These are phyloP conservation scores for Drosophila pegasa DNA, from an alignment of 2,888 invertebrate genomes.

Conservation along the genomic window DNA sequence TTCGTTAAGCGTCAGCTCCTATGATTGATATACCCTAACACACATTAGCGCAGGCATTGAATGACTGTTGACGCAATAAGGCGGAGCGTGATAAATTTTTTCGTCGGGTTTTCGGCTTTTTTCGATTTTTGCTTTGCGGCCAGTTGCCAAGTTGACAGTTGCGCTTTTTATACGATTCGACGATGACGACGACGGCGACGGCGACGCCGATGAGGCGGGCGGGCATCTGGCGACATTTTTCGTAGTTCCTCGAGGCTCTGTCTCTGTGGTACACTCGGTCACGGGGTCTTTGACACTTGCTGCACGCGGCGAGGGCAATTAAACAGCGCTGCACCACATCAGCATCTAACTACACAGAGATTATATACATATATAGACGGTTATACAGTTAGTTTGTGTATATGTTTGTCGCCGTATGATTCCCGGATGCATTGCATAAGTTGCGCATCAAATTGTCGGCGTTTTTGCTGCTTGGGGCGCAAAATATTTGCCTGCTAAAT, in stretches of 20 bases:
- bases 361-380: background rate
- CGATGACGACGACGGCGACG: background rate
- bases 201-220: conserved; percentile 9
- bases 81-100: conserved; percentile 42
- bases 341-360: background rate
- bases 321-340: conserved; percentile 36
- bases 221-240: conserved; percentile 43
- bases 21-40: conserved; percentile 38
- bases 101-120: conserved; percentile 14
- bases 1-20: background rate
- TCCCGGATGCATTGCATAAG: conserved; percentile 75
- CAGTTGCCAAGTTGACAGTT: conserved; percentile 70
- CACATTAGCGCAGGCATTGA: conserved; percentile 17
- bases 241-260: conserved; percentile 30
- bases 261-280: conserved; percentile 80
- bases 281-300: conserved; percentile 83
- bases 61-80: conserved; percentile 55
- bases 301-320: conserved; percentile 56
- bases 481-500: conserved; percentile 78
- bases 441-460: conserved; percentile 50
- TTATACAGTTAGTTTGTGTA: background rate
- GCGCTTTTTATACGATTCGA: conserved; percentile 40
- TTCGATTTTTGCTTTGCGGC: conserved; percentile 40
- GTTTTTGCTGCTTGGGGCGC: conserved; percentile 37
- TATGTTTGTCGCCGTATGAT: conserved; percentile 42